Conservation (phyloP, 2,888 invertebrate genomes). For the Zygothrica quintamaculata region DNA sequence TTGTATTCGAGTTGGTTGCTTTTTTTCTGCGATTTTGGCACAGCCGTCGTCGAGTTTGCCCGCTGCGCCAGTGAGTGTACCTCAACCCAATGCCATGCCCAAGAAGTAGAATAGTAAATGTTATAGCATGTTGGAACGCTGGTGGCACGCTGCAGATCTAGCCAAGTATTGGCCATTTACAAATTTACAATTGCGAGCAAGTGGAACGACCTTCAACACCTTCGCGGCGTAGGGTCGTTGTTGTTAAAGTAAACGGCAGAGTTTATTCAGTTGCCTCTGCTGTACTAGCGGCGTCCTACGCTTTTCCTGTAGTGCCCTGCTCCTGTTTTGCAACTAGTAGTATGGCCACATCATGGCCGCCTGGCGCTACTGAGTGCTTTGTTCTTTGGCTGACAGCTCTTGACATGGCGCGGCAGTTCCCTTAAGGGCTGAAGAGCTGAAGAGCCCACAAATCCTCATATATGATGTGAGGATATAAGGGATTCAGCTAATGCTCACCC, state of each 20-base stretch:
- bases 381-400: constrained; percentile 73
- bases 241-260: constrained; percentile 23
- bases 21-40: constrained; percentile 40
- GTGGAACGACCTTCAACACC: constrained; percentile 74
- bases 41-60: constrained; percentile 41
- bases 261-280: constrained; percentile 22
- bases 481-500: constrained; percentile 25
- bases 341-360: constrained; percentile 50
- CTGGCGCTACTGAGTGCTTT: constrained; percentile 67
- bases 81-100: neutral
- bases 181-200: constrained; percentile 47
- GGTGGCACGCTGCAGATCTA: constrained; percentile 11
- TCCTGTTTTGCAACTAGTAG: neutral
- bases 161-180: constrained; percentile 33
- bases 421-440: constrained; percentile 43
- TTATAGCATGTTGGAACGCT: too few species aligned
- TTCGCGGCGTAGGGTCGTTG: constrained; percentile 18
- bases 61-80: constrained; percentile 30
- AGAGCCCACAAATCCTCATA: constrained; percentile 48
- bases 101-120: too few species aligned
- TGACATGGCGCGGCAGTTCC: constrained; percentile 48
- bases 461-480: constrained; percentile 43
- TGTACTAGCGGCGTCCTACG: constrained; percentile 12
- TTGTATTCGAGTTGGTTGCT: constrained; percentile 53
- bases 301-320: constrained; percentile 2